These are phyloP conservation scores for Morus bassanus DNA, from an alignment of 2,797 vertebrate species.

Conservation along the genomic window DNA sequence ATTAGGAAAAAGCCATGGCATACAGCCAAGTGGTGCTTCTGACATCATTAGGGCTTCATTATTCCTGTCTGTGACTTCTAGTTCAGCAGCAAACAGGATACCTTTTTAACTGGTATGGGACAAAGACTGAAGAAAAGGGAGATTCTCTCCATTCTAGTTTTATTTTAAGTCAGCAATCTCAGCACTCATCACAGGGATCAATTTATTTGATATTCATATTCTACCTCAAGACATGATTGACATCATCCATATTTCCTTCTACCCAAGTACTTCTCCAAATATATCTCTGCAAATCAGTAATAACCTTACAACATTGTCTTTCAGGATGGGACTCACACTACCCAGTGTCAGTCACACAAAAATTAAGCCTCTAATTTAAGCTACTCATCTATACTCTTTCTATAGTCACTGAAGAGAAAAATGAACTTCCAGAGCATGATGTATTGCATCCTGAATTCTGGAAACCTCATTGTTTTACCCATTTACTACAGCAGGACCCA, in stretches of 20 bases:
- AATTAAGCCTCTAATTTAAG: background rate
- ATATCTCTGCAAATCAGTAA: background rate
- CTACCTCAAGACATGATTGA: background rate
- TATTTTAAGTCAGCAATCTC: background rate
- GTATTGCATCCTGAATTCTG: background rate
- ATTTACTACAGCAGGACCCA: background rate
- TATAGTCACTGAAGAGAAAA: background rate
- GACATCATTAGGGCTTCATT: background rate
- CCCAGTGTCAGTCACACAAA: background rate
- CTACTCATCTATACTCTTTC: background rate
- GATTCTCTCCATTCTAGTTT: background rate
- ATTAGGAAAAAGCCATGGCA: background rate
- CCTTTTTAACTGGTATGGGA: background rate
- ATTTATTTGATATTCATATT: background rate
- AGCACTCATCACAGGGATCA: background rate
- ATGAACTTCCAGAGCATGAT: background rate
- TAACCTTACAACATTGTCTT: background rate
- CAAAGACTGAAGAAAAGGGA: background rate
- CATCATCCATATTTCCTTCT: background rate
- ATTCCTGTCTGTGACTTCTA: background rate
- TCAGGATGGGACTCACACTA: background rate
- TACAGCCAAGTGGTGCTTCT: background rate
- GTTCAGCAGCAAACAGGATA: background rate
- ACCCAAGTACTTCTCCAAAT: background rate
- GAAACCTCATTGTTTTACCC: background rate